These are phyloP conservation scores for Neria commutata DNA, from an alignment of 2,888 invertebrate species.

Conservation along the genomic window DNA sequence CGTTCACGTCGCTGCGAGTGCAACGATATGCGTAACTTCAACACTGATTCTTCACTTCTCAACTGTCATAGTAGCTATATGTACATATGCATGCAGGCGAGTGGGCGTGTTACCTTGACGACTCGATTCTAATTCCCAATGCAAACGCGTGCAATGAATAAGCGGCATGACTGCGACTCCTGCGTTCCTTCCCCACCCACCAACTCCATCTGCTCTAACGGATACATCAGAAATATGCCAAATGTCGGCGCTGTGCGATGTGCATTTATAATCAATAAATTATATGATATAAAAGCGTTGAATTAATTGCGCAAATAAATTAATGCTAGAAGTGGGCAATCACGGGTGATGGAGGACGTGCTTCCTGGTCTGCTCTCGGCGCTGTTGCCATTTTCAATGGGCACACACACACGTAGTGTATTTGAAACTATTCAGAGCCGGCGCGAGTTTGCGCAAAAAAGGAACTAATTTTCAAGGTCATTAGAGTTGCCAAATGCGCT, in stretches of 20 bases:
- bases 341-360: neutral
- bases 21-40: neutral
- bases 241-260: neutral
- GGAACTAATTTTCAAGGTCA: constrained; percentile 60
- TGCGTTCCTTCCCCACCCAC: too few relatives aligned
- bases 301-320: neutral
- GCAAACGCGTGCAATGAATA: too few relatives aligned
- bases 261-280: neutral
- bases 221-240: neutral
- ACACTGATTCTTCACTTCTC: too few relatives aligned
- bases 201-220: too few relatives aligned
- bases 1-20: constrained; percentile 6
- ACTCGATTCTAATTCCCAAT: too few relatives aligned
- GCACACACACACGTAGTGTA: neutral
- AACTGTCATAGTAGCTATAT: too few relatives aligned
- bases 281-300: neutral
- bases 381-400: neutral
- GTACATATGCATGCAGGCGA: too few relatives aligned
- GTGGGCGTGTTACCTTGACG: too few relatives aligned
- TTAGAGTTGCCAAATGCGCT: constrained; percentile 46
- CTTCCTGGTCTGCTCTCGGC: neutral
- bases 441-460: constrained; percentile 25
- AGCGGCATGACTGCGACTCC: too few relatives aligned
- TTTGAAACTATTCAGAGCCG: neutral
- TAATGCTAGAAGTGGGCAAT: neutral